Evolutionary conservation across 2,888 invertebrate genomes (phyloP).

Genomic region (Actias luna): DNA sequence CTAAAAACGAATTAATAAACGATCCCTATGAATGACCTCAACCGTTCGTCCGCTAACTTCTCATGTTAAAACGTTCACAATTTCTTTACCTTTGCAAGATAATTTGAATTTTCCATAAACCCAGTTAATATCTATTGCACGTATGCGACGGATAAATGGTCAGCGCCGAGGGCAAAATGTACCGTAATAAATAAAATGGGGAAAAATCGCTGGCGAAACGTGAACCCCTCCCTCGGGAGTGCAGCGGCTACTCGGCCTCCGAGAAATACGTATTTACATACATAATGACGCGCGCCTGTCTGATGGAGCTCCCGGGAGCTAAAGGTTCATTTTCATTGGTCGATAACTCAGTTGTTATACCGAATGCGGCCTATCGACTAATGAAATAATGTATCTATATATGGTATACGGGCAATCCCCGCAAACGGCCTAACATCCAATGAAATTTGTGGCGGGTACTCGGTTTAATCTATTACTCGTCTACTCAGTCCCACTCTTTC

Average conservation of each 20-base stretch:
- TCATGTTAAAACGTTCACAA: not conserved
- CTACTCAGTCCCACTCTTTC: too few relatives aligned
- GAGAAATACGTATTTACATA: slow-evolving; percentile 50
- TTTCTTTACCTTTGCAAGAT: not conserved
- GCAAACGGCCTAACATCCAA: too few relatives aligned
- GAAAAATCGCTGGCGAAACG: slow-evolving; percentile 49
- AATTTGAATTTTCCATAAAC: slow-evolving; percentile 8
- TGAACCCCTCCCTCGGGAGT: slow-evolving; percentile 43
- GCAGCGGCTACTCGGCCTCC: slow-evolving; percentile 29
- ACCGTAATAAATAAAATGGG: slow-evolving; percentile 57
- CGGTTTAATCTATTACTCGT: too few relatives aligned
- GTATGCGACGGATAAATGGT: slow-evolving; percentile 38
- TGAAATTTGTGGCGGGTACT: too few relatives aligned
- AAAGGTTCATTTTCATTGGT: too few relatives aligned
- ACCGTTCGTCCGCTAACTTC: not conserved
- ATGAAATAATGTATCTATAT: too few relatives aligned
- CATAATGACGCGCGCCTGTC: slow-evolving; percentile 45
- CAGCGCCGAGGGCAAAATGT: slow-evolving; percentile 28
- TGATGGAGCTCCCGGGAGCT: slow-evolving; percentile 27
- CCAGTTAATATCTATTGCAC: slow-evolving; percentile 36
- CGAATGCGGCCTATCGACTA: too few relatives aligned
- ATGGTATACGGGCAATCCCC: too few relatives aligned
- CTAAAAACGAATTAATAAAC: too few relatives aligned
- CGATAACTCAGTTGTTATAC: too few relatives aligned
- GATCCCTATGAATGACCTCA: not conserved